phyloP scores from a whole-genome alignment of 2,797 vertebrate species.

The Vireo griseus region DNA sequence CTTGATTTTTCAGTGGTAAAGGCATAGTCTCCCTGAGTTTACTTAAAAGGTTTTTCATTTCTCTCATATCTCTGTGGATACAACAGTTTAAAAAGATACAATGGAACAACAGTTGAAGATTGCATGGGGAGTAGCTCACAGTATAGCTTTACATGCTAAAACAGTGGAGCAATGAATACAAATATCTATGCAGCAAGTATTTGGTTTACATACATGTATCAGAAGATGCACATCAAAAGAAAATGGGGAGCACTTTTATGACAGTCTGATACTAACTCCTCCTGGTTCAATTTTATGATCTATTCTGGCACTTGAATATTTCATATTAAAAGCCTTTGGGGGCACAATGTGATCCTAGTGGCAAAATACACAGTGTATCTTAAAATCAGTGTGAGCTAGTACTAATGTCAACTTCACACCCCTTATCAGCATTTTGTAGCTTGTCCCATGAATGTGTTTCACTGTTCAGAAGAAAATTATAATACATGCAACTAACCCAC shows the following conservation, averaged over 20 bases:
- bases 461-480: neutral
- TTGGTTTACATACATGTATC: neutral
- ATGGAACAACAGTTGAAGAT: neutral
- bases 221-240: neutral
- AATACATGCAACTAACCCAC: neutral
- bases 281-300: neutral
- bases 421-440: neutral
- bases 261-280: neutral
- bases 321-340: neutral
- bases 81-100: slow-evolving; percentile 37
- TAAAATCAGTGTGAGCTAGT: neutral
- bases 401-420: neutral
- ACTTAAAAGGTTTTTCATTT: slow-evolving; percentile 99
- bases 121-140: neutral
- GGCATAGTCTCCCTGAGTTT: slow-evolving; percentile 99
- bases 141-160: neutral
- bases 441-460: neutral
- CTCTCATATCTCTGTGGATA: slow-evolving; percentile 91
- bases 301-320: neutral
- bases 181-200: neutral
- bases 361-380: neutral
- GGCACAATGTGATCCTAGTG: neutral
- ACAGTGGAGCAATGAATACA: neutral
- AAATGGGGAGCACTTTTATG: neutral
- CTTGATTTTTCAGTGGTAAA: slow-evolving; percentile 99